Base-by-base conservation (phyloP, 2,113 vertebrate species). In the Vulpes lagopus region DNA sequence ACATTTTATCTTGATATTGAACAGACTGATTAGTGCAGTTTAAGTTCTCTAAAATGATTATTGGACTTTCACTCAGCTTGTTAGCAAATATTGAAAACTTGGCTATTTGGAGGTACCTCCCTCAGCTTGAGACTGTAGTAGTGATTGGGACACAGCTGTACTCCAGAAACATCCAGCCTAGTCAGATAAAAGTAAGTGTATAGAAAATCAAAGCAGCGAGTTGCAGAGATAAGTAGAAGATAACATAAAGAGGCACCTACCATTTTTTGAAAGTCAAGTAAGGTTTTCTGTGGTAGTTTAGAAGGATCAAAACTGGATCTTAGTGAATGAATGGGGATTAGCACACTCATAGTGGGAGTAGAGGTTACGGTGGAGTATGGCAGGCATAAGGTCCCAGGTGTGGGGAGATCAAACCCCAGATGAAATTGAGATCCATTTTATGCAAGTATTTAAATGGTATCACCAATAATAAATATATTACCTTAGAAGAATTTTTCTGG, bases 301-400 rank as follows among this genome's bases (percentile, higher is more conserved):
- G 43, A 55, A 23, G n/a, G 22, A 22, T 62, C 38, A 43, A 23
- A 55, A 2, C 20, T 64, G 38, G 64, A 35, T 14, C 4, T 12
- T 12, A 3, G 1, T 5, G 17, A 5, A 25, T 11, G 67, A 51
- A 51, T 0, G 10, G 17, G 11, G 19, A 6, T n/a, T 4, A 49
- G 3, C 17, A 6, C 14, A 8, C 0, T 19, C 15, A 0, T 1
- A 0, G 14, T 8, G 4, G 11, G 3, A 4, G 4, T 9, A 5
- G 11, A 23, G 35, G 11, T 10, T 25, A 15, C 16, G 0, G 11
- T 11, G 22, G 11, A 2, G 2, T 20, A 7, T 6, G 5, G 30
- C 27, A 16, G 14, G 4, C 0, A 0, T 8, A 22, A 16, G 43
- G 25, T n/a, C 38, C 53, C 27, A n/a, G 86, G n/a, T 49, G 53